Base-by-base conservation (phyloP, 2,888 invertebrate genomes). In the Elmis aenea region DNA sequence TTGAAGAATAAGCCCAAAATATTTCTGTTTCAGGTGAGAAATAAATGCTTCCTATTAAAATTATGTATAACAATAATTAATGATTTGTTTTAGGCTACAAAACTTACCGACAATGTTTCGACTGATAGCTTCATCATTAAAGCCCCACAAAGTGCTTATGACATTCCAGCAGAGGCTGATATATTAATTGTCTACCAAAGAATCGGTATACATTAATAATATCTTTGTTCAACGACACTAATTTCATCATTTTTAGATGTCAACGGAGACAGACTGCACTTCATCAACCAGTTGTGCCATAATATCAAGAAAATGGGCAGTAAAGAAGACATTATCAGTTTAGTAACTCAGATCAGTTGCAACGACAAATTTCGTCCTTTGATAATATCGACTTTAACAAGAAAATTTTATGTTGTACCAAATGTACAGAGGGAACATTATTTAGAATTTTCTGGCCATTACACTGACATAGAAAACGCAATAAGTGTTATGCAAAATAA, bases 1-100 rank as follows among this genome's bases (percentile, higher is more conserved):
- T 38, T 64, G 33, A 58, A 52, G 26, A 50, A 58, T 14, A 64
- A 62, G 46, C 64, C 65, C 2, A 65, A 64, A 54, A 55, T 64
- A 25, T 64, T 64, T 34, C 51, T 65, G 13, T 62, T 64, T 45
- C 54, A 57, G 38, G 63, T 61, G 49, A 50, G 49, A n/a, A n/a
- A n/a, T n/a, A 38, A 9, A 13, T 13, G 11, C 14, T 39, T 13
- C 29, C 23, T 11, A 25, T 29, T 18, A 9, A 2, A 10, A 13
- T 18, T 37, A 29, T 8, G 1, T 6, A 23, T 24, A 13, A 23
- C 18, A 12, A 25, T 25, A 6, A 13, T 34, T 13, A 4, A 26
- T 31, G 5, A 18, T 6, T 31, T 13, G 4, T 23, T 27, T 33
- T 9, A 40, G 40, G 35, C 31, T 8, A 31, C 14, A n/a, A 28